These are phyloP conservation scores for Anarhynchus alexandrinus DNA, from an alignment of 2,113 vertebrate species.

Conservation along the genomic window DNA sequence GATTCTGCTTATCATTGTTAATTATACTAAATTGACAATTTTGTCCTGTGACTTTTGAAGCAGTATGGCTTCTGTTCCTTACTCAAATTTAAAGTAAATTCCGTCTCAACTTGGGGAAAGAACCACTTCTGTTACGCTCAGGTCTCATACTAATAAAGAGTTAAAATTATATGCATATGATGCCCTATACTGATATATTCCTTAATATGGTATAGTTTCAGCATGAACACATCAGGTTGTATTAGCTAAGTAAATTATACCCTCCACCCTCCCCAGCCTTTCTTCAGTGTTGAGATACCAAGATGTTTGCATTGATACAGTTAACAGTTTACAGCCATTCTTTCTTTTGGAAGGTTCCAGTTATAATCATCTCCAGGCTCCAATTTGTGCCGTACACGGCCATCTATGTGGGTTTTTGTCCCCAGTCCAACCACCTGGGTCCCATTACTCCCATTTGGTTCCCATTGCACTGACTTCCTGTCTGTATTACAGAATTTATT, in stretches of 20 bases:
- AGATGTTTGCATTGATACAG: background rate
- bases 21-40: background rate
- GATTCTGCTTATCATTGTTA: background rate
- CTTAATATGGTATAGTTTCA: background rate
- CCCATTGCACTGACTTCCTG: conserved; percentile 41
- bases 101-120: background rate
- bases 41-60: background rate
- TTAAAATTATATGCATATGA: background rate
- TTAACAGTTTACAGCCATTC: background rate
- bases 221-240: background rate
- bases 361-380: conserved; percentile 28
- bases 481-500: conserved; percentile 25
- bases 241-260: background rate
- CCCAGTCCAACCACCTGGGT: conserved; percentile 52
- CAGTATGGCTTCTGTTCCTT: background rate
- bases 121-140: background rate
- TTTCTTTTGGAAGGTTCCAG: background rate
- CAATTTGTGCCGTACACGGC: background rate
- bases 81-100: background rate
- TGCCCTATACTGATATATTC: background rate
- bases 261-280: background rate
- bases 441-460: conserved; percentile 62
- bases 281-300: background rate
- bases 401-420: conserved; percentile 20
- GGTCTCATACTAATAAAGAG: background rate